Conservation (phyloP, 1,140 invertebrate species). For the Euwallacea fornicatus region DNA sequence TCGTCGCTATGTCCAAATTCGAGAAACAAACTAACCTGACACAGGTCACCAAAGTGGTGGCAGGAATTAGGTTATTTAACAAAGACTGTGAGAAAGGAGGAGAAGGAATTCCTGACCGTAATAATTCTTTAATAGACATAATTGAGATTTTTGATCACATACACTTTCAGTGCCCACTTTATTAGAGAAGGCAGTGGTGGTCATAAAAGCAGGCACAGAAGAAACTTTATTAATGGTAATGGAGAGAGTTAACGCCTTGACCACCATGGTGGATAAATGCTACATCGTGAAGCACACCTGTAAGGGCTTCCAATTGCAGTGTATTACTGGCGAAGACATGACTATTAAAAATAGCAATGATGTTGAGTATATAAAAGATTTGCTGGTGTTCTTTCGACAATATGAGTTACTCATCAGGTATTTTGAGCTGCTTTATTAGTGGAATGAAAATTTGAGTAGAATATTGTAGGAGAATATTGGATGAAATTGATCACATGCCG, state of each 20-base stretch:
- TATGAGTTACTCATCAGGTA: constrained; percentile 63
- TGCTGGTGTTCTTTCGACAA: constrained; percentile 62
- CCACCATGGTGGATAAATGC: constrained; percentile 59
- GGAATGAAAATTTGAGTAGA: constrained; percentile 12
- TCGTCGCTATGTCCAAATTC: constrained; percentile 59
- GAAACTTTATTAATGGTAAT: constrained; percentile 60
- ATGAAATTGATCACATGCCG: constrained; percentile 58
- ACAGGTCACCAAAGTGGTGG: constrained; percentile 62
- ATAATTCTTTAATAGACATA: constrained; percentile 42
- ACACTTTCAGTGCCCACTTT: constrained; percentile 60
- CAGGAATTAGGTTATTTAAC: constrained; percentile 70
- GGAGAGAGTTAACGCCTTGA: constrained; percentile 64
- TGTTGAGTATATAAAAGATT: constrained; percentile 57
- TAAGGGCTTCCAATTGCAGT: constrained; percentile 5
- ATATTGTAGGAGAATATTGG: constrained; percentile 59
- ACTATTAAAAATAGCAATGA: constrained; percentile 50
- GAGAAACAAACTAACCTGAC: constrained; percentile 55
- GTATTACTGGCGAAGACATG: constrained; percentile 36
- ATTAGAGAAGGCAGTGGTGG: constrained; percentile 60
- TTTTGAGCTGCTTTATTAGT: not conserved
- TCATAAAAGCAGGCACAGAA: constrained; percentile 57
- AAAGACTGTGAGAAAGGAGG: constrained; percentile 67
- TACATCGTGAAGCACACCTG: constrained; percentile 41
- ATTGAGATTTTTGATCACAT: not conserved
- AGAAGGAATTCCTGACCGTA: constrained; percentile 67